Conservation (phyloP, 2,888 invertebrate genomes). For the Galerucella nymphaeae region DNA sequence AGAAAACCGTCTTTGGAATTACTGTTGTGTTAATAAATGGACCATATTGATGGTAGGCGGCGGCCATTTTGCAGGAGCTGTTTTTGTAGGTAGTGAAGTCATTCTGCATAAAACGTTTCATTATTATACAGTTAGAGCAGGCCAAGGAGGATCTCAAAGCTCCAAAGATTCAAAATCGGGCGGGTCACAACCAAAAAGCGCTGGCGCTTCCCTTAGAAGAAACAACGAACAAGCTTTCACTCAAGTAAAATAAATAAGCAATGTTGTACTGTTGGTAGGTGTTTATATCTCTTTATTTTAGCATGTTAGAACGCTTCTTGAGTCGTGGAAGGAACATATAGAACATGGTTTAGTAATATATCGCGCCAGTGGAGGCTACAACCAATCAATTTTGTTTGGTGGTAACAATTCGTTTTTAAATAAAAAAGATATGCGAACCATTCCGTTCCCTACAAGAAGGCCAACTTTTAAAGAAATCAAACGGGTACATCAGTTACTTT, state of each 20-base stretch:
- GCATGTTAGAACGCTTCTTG: slow-evolving; percentile 81
- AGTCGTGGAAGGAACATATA: slow-evolving; percentile 76
- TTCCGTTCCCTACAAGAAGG: slow-evolving; percentile 86
- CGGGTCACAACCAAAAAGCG: slow-evolving; percentile 78
- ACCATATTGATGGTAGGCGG: slow-evolving; percentile 86
- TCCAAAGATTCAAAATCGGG: slow-evolving; percentile 71
- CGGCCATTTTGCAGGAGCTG: slow-evolving; percentile 83
- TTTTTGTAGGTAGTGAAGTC: slow-evolving; percentile 70
- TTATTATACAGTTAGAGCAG: slow-evolving; percentile 84
- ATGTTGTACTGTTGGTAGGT: not conserved
- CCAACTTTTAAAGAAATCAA: slow-evolving; percentile 85
- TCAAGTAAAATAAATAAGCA: slow-evolving; percentile 67
- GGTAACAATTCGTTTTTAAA: slow-evolving; percentile 78
- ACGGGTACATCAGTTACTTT: slow-evolving; percentile 77
- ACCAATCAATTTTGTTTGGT: slow-evolving; percentile 78
- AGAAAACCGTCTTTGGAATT: slow-evolving; percentile 52
- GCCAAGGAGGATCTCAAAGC: slow-evolving; percentile 83
- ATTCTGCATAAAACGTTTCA: slow-evolving; percentile 85
- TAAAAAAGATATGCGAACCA: slow-evolving; percentile 73
- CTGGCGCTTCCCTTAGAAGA: slow-evolving; percentile 82
- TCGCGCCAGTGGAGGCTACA: slow-evolving; percentile 79
- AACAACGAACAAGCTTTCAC: slow-evolving; percentile 82
- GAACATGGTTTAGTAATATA: slow-evolving; percentile 77
- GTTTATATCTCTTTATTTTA: slow-evolving; percentile 60
- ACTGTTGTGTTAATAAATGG: slow-evolving; percentile 68